A percentile compares a stretch with the other conserved stretches of the same genome.
Conservation (phyloP, 2,113 vertebrate species). For the Cebidichthys violaceus region DNA sequence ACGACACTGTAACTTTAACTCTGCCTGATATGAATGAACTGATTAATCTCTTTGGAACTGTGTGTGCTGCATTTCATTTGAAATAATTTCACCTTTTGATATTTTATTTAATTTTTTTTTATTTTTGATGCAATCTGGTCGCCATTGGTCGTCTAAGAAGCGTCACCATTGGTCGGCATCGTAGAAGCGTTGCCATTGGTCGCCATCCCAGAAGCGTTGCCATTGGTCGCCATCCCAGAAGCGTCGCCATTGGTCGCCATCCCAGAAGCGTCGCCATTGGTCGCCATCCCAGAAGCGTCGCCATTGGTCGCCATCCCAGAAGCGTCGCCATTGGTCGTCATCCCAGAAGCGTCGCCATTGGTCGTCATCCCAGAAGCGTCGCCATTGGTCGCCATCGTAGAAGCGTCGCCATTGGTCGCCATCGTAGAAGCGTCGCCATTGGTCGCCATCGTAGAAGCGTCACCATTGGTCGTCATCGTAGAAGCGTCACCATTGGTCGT, state of each 20-base stretch:
- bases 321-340: too few species aligned
- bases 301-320: background rate
- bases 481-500: slow-evolving; percentile 48
- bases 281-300: slow-evolving; percentile 15
- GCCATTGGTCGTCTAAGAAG: background rate
- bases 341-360: too few species aligned
- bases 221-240: too few species aligned
- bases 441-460: slow-evolving; percentile 1
- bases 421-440: background rate
- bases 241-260: too few species aligned
- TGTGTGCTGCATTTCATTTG: background rate
- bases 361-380: background rate
- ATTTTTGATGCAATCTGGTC: too few species aligned
- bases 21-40: background rate
- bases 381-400: too few species aligned
- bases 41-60: too few species aligned
- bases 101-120: background rate
- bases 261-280: too few species aligned
- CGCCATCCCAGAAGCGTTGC: too few species aligned
- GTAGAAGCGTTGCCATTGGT: too few species aligned
- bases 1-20: background rate
- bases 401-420: too few species aligned
- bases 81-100: background rate
- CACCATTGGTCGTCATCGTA: slow-evolving; percentile 21
- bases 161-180: slow-evolving; percentile 76